Evolutionary conservation across 2,888 invertebrate genomes (phyloP), one percentile per base, ranked within the genome.

Genomic region (Ptychoptera contaminata): DNA sequence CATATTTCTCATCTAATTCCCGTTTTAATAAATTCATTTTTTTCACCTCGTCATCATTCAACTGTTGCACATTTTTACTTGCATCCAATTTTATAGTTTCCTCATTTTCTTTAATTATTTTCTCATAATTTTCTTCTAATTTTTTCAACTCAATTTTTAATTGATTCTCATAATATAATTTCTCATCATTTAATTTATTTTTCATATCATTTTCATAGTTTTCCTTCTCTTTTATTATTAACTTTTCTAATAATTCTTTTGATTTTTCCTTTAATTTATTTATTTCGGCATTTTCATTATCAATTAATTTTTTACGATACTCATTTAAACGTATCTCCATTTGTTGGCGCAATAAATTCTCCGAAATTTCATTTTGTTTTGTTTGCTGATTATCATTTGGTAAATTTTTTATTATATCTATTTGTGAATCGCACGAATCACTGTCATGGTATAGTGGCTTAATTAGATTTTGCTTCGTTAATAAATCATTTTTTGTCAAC

Each of bases 211-310:
- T 67, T 5, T 44, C 62, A 63, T 52, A 74, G 58, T 45, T 57
- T 58, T 14, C 48, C 47, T 50, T 67, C 62, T 43, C 58, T 3
- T 58, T 51, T 9, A 54, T 51, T 44, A 53, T 54, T 46, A 60
- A 57, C 53, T 67, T 67, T 46, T 68, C 67, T 44, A 73, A 70
- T 2, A 67, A 62, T 49, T 66, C 67, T 45, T 63, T 68, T 53
- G 74, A 65, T 54, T 73, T 73, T 31, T 67, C 65, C 41, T 68
- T 65, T 46, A 75, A 55, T 52, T 71, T 73, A 14, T 69, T 67
- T 45, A 65, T 48, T 58, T 63, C 61, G 50, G 55, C 49, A 56
- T 68, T 57, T 50, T 62, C 57, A 54, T 66, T 63, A 16, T 55
- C 54, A 34, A 61, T 57, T 29, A 70, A 56, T 59, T 58, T 14